Base-by-base conservation (phyloP, 2,113 vertebrate species). In the Otolemur garnettii region DNA sequence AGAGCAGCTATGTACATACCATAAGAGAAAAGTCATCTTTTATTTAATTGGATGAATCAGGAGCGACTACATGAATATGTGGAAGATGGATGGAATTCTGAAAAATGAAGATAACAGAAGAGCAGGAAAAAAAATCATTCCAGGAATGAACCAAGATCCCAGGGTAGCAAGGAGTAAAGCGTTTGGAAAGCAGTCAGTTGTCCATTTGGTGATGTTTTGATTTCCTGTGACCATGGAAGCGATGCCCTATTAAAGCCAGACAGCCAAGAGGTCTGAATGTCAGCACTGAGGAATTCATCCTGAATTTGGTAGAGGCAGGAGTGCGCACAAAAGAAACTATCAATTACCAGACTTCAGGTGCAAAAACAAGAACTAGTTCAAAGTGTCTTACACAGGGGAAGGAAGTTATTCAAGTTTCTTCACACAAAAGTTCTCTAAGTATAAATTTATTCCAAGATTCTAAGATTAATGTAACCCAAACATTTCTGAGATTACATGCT, bases 401-500 rank as follows among this genome's bases (percentile, higher is more conserved):
- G 14, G 22, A 87, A 50, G 18, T 68, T 69, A 93, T 45, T 30
- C 19, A 72, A 81, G 2, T 84, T 82, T 78, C 33, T 84, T 28
- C 2, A 84, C 38, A 28, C 11, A 57, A 15, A 94, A 50, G 35
- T 86, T 95, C 28, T 35, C 28, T 35, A 79, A 93, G 68, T 59
- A 68, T 50, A 75, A 68, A 87, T 53, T 22, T 68, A 66, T 83
- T 57, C 35, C 45, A 64, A 74, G 35, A 86, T n/a, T 8, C 64
- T 77, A 28, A 68, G 22, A 93, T 38, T 19, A 89, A 13, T 68
- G 14, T 50, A 72, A 84, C 38, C 87, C 42, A 95, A 85, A 55
- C 45, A 69, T 64, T 79, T 86, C 72, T 84, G 79, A 86, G 30
- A 79, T 62, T 71, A 62, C 53, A 93, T 75, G 21, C 18, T 93